Conservation (phyloP, 2,113 vertebrate genomes). For the Pygoscelis adeliae region DNA sequence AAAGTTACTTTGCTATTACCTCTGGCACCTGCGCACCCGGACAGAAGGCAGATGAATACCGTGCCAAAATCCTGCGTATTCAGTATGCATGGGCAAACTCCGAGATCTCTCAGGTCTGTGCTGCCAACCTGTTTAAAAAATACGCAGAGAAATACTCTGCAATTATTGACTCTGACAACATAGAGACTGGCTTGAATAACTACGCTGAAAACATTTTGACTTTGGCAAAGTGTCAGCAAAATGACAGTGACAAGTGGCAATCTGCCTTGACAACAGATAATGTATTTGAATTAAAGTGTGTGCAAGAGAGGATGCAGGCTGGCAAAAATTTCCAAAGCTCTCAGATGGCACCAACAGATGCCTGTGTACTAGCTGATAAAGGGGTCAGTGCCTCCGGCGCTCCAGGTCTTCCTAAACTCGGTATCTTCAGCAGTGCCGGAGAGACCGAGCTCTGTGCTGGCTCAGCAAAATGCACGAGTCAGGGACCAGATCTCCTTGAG, state of each 20-base stretch:
- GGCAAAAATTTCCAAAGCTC: slow-evolving; percentile 47
- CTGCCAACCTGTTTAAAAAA: slow-evolving; percentile 84
- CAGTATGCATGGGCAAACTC: slow-evolving; percentile 92
- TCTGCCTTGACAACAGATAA: slow-evolving; percentile 84
- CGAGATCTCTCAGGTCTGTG: slow-evolving; percentile 85
- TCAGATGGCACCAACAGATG: slow-evolving; percentile 70
- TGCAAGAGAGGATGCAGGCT: slow-evolving; percentile 81
- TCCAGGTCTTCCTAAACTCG: slow-evolving; percentile 27
- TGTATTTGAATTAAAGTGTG: slow-evolving; percentile 80
- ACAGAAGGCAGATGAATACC: slow-evolving; percentile 90
- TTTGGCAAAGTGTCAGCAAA: slow-evolving; percentile 85
- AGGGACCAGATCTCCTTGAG: neutral
- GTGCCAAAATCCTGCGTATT: slow-evolving; percentile 87
- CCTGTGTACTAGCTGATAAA: slow-evolving; percentile 65
- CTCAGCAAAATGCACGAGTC: neutral
- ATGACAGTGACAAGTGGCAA: slow-evolving; percentile 90
- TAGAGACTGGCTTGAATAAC: slow-evolving; percentile 88
- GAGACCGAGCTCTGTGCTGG: neutral
- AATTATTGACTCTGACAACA: slow-evolving; percentile 89
- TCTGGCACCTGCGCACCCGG: slow-evolving; percentile 83
- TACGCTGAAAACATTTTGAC: slow-evolving; percentile 87
- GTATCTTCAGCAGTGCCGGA: neutral
- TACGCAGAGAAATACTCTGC: slow-evolving; percentile 87
- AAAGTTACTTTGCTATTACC: slow-evolving; percentile 87
- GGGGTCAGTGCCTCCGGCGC: slow-evolving; percentile 37